Evolutionary conservation across 1,140 invertebrate genomes (phyloP).

Genomic region (Probaryconus sp.): DNA sequence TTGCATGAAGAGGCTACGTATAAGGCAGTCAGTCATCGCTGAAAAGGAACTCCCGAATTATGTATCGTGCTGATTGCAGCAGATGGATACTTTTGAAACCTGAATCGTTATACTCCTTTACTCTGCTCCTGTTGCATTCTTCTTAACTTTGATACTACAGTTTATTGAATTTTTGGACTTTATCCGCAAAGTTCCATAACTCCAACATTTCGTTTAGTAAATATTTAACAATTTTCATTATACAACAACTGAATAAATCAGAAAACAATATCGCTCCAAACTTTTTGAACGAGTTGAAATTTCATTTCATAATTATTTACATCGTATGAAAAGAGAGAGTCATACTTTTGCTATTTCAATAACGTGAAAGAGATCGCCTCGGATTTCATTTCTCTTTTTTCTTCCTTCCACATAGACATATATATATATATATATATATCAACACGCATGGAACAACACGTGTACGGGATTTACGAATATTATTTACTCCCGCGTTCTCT

Average conservation of each 20-base stretch:
- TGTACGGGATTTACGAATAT: slow-evolving; percentile 43
- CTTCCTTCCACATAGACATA: neutral
- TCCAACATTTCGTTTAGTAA: no score
- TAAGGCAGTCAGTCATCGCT: slow-evolving; percentile 38
- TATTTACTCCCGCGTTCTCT: slow-evolving; percentile 47
- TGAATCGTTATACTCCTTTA: slow-evolving; percentile 25
- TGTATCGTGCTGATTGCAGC: slow-evolving; percentile 46
- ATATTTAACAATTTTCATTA: no score
- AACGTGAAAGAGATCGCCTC: slow-evolving; percentile 53
- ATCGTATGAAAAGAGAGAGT: slow-evolving; percentile 34
- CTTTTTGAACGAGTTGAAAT: slow-evolving; percentile 9
- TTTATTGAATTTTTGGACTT: neutral
- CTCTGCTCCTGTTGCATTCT: slow-evolving; percentile 26
- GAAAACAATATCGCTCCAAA: no score
- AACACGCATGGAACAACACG: slow-evolving; percentile 43
- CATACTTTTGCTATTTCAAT: slow-evolving; percentile 3
- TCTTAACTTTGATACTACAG: slow-evolving; percentile 8
- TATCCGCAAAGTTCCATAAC: no score
- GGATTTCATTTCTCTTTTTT: slow-evolving; percentile 43
- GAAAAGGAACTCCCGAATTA: slow-evolving; percentile 49
- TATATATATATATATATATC: slow-evolving; percentile 51
- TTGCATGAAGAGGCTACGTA: slow-evolving; percentile 36
- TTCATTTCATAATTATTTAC: slow-evolving; percentile 34
- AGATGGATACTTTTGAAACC: slow-evolving; percentile 34
- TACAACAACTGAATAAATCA: no score